Evolutionary conservation across 2,797 vertebrate species (phyloP).

Genomic region (Notolabrus celidotus): DNA sequence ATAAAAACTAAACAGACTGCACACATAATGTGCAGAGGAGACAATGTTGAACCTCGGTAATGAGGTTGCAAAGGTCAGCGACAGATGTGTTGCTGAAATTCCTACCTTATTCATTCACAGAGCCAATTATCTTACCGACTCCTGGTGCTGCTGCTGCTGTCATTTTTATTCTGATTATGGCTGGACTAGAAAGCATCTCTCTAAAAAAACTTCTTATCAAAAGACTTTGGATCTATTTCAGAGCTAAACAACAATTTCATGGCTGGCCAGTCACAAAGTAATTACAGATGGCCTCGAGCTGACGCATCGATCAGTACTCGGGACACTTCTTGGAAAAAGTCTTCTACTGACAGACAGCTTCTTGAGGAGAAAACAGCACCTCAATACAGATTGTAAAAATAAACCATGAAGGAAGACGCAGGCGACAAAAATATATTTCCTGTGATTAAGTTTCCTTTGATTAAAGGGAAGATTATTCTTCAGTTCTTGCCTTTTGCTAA

Average conservation of each 20-base stretch:
- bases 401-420: slow-evolving; percentile 16
- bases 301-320: slow-evolving; percentile 65
- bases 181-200: slow-evolving; percentile 41
- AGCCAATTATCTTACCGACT: slow-evolving; percentile 35
- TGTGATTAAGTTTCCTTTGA: slow-evolving; percentile 11
- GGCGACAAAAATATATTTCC: slow-evolving; percentile 13
- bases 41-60: slow-evolving; percentile 22
- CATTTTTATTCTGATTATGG: slow-evolving; percentile 35
- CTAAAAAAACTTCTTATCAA: slow-evolving; percentile 38
- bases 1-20: slow-evolving; percentile 16
- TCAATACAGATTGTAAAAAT: slow-evolving; percentile 10
- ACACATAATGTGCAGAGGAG: slow-evolving; percentile 12
- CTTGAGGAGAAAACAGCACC: slow-evolving; percentile 40
- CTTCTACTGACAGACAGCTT: slow-evolving; percentile 61
- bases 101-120: slow-evolving; percentile 14
- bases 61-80: slow-evolving; percentile 29
- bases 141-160: slow-evolving; percentile 18
- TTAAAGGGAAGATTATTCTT: slow-evolving; percentile 2
- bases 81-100: slow-evolving; percentile 11
- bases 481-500: slow-evolving; percentile 18
- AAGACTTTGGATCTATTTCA: slow-evolving; percentile 72
- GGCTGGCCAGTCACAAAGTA: slow-evolving; percentile 72
- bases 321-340: slow-evolving; percentile 62
- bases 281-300: slow-evolving; percentile 69
- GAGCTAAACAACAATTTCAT: slow-evolving; percentile 81